These are phyloP conservation scores for Panthera tigris DNA, from an alignment of 2,113 vertebrate genomes.

Conservation along the genomic window DNA sequence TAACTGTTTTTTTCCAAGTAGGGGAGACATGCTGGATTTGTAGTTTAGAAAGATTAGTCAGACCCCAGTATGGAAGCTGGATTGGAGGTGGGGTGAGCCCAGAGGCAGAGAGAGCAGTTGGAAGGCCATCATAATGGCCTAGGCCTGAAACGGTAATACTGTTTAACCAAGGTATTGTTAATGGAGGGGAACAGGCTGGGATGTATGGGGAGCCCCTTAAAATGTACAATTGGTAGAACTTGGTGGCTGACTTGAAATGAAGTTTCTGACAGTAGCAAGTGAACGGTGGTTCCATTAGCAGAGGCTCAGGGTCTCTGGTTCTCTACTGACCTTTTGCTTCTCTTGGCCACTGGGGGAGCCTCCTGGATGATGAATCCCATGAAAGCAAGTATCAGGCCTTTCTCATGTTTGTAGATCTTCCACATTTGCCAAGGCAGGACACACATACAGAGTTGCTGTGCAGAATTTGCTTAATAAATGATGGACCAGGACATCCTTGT, in stretches of 20 bases:
- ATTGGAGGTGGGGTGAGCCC: background rate
- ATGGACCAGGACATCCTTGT: background rate
- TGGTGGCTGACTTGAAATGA: background rate
- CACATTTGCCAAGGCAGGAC: background rate
- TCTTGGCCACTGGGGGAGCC: background rate
- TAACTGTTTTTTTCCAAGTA: no score
- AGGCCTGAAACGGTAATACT: background rate
- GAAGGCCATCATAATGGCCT: background rate
- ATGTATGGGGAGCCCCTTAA: rapidly evolving
- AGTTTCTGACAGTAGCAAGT: background rate
- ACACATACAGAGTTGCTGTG: background rate
- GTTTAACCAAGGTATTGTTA: background rate
- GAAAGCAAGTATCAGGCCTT: background rate
- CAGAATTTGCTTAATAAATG: background rate
- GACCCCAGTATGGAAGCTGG: background rate
- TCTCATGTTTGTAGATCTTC: background rate
- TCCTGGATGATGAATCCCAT: background rate
- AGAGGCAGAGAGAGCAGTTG: background rate
- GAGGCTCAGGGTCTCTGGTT: background rate
- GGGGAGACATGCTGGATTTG: background rate
- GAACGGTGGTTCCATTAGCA: no score
- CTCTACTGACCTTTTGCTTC: background rate
- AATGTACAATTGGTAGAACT: background rate
- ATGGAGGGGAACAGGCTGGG: background rate
- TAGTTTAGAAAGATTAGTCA: background rate